Evolutionary conservation across 2,888 invertebrate species (phyloP).

Genomic region (Clitarchus hookeri): DNA sequence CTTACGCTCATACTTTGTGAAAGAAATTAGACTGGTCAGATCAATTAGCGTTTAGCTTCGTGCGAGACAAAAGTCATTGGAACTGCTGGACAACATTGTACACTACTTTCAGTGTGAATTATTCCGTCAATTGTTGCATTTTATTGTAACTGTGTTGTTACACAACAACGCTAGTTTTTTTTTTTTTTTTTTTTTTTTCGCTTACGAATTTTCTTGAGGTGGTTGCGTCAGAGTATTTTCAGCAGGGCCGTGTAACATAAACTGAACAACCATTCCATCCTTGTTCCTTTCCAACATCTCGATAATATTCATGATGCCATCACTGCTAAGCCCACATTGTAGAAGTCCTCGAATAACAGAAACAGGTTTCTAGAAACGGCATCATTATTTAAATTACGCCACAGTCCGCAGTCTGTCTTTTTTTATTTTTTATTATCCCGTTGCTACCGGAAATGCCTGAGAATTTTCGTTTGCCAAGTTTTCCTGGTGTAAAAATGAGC

Average conservation of each 20-base stretch:
- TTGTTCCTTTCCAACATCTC: background rate
- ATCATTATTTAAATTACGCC: constrained; percentile 1
- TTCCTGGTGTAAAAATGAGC: background rate
- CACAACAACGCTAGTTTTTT: too few relatives aligned
- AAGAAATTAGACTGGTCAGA: too few relatives aligned
- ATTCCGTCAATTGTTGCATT: too few relatives aligned
- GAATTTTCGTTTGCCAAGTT: background rate
- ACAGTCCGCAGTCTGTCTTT: background rate
- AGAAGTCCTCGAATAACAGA: background rate
- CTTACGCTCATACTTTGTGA: too few relatives aligned
- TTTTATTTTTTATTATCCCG: background rate
- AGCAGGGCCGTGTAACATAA: background rate
- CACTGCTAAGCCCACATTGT: too few relatives aligned
- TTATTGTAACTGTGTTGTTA: too few relatives aligned
- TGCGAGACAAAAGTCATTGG: too few relatives aligned
- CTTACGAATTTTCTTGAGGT: too few relatives aligned
- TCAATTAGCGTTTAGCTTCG: too few relatives aligned
- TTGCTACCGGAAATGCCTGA: background rate
- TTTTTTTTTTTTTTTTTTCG: too few relatives aligned
- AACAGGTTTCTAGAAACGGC: constrained; percentile 2
- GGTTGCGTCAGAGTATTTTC: background rate
- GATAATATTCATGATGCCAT: background rate
- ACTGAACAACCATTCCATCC: background rate
- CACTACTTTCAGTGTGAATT: too few relatives aligned
- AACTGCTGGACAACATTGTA: too few relatives aligned